Percentiles rank a stretch among this genome's conserved stretches.
Conservation (phyloP, 1,140 invertebrate genomes). For the Drosophila ambigua region DNA sequence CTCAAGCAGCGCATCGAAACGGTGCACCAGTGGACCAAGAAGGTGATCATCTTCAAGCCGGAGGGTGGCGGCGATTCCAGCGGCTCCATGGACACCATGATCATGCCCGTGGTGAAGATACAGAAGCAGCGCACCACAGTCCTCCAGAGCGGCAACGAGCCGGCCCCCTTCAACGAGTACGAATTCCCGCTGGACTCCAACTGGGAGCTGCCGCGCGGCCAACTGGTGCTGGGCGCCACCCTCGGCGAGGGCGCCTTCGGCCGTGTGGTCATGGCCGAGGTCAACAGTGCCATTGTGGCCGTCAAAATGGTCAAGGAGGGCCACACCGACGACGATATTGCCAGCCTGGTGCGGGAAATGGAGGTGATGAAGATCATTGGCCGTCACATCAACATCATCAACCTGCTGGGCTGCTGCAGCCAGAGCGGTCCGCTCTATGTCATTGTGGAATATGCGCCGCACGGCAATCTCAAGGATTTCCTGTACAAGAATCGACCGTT, state of each 20-base stretch:
- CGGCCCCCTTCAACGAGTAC: conserved; percentile 92
- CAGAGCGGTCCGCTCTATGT: conserved; percentile 97
- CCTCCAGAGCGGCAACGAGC: conserved; percentile 86
- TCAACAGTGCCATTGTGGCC: conserved; percentile 94
- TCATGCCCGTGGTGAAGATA: conserved; percentile 93
- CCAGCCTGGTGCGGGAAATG: conserved; percentile 98
- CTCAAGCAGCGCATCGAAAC: conserved; percentile 92
- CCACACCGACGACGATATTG: conserved; percentile 98
- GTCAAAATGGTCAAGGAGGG: conserved; percentile 99
- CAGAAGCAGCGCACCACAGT: conserved; percentile 91
- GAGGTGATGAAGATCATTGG: conserved; percentile 99
- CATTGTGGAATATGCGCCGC: conserved; percentile 96
- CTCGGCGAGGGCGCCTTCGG: conserved; percentile 98
- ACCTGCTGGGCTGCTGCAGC: conserved; percentile 97
- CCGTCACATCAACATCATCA: conserved; percentile 98
- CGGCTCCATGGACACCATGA: conserved; percentile 85
- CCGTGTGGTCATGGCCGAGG: conserved; percentile 94
- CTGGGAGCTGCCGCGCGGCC: conserved; percentile 94
- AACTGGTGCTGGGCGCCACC: conserved; percentile 90
- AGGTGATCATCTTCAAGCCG: conserved; percentile 93
- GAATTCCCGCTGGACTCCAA: conserved; percentile 95
- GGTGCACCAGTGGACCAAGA: conserved; percentile 94
- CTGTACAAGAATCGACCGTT: conserved; percentile 92
- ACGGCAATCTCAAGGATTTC: conserved; percentile 98
- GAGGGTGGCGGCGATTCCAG: conserved; percentile 85